Conservation (phyloP, 2,888 invertebrate species). For the Coelopa pilipes region DNA sequence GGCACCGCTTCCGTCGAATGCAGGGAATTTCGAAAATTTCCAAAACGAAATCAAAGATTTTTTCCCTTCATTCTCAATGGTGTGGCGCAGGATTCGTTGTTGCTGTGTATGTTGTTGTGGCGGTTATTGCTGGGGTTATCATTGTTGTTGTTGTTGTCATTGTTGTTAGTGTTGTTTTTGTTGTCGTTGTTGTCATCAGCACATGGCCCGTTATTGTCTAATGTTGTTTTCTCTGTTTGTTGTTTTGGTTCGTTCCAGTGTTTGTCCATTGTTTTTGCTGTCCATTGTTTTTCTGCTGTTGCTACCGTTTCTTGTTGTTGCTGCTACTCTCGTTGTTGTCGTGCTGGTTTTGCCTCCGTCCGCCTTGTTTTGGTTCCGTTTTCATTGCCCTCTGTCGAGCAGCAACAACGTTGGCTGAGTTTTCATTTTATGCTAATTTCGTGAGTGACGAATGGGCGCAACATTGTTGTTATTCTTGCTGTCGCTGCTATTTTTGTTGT, state of each 20-base stretch:
- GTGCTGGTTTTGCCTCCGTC: no score
- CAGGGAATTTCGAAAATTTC: slow-evolving; percentile 12
- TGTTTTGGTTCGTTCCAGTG: neutral
- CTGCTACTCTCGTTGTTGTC: neutral
- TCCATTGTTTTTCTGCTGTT: neutral
- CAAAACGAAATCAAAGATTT: slow-evolving; percentile 25
- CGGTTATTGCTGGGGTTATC: no score
- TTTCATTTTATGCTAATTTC: slow-evolving; percentile 10
- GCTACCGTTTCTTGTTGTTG: neutral
- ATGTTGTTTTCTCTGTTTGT: neutral
- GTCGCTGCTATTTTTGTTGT: no score
- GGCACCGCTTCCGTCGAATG: slow-evolving; percentile 18
- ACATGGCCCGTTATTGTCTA: neutral
- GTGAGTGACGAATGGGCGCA: neutral
- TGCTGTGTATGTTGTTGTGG: neutral
- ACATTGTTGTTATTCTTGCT: no score
- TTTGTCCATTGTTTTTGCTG: neutral
- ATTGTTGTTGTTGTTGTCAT: neutral
- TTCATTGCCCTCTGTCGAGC: neutral
- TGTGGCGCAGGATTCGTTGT: neutral
- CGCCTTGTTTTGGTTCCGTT: neutral
- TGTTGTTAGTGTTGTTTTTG: neutral
- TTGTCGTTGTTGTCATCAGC: neutral
- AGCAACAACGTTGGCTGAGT: neutral
- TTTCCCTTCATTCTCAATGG: slow-evolving; percentile 1